Base-by-base conservation (phyloP, 2,888 invertebrate species). In the Xiphydria camelus region DNA sequence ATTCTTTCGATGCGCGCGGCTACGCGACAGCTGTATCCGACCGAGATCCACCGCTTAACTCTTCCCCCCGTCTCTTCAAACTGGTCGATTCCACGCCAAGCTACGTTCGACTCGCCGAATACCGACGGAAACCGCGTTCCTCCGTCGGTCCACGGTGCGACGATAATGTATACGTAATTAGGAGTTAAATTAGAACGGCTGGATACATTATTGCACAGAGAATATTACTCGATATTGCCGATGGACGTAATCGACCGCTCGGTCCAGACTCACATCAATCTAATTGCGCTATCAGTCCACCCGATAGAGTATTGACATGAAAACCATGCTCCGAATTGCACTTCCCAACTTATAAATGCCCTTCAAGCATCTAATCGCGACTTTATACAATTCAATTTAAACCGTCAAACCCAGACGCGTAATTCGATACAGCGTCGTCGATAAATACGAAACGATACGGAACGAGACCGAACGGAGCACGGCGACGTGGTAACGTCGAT, bases 281-380 rank as follows among this genome's bases (percentile, higher is more conserved):
- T 31, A 42, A 52, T 51, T 49, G 51, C 49, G 44, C 45, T 41
- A 38, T 38, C 32, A 48, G 45, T 44, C 39, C 33, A 26, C 39
- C 35, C 31, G 21, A 26, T 35, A 41, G 36, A 42, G 26, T 42
- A 41, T 37, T 26, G 45, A 47, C 37, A 40, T 19, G 40, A 35
- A 41, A 40, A 47, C 25, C 29, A 41, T 36, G 33, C 26, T 41
- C 42, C 51, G 45, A 61, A 70, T 70, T 70, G 70, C 70, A 70
- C 70, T 64, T 62, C 59, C 70, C 68, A 64, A 55, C 41, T 57
- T 51, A 45, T 53, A 57, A 59, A 59, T 59, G 57, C 53, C 51
- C 39, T 42, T 40, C n/a, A 51, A 42, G 45, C 51, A 45, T 21
- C 26, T 26, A 38, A 25, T 23, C 31, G 32, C 26, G 22, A 41